Percentiles rank a stretch among this genome's conserved stretches.
phyloP scores from a whole-genome alignment of 1,140 invertebrate genomes.

The Trachymyrmex cornetzi region DNA sequence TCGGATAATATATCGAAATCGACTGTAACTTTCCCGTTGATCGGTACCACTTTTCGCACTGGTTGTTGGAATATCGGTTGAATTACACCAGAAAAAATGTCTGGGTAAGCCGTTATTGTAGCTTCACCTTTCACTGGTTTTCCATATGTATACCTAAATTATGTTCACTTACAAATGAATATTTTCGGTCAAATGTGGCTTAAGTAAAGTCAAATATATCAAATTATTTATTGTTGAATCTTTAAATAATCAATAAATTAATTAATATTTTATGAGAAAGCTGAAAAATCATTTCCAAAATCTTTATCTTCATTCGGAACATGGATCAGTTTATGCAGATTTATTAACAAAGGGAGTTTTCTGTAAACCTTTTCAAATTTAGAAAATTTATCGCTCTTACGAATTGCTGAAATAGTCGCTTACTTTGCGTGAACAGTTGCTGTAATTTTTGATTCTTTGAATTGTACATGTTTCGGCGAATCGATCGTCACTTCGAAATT shows the following conservation, averaged over 20 bases:
- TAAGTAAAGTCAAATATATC: neutral
- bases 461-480: conserved; percentile 92
- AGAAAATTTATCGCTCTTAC: neutral
- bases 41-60: conserved; percentile 92
- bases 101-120: conserved; percentile 91
- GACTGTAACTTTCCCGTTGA: conserved; percentile 92
- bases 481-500: conserved; percentile 96
- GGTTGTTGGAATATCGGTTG: conserved; percentile 93
- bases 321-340: neutral
- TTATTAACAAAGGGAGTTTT: neutral
- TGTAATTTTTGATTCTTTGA: conserved; percentile 92
- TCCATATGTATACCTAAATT: conserved; percentile 92
- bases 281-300: neutral
- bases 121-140: conserved; percentile 93
- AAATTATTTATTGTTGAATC: neutral
- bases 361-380: neutral
- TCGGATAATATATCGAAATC: conserved; percentile 92
- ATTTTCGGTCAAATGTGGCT: conserved; percentile 55
- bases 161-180: conserved; percentile 70
- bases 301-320: neutral
- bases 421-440: conserved; percentile 95
- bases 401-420: conserved; percentile 73
- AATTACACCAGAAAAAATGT: conserved; percentile 92
- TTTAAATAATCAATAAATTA: neutral
- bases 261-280: neutral